Conservation (phyloP, 2,113 vertebrate genomes). For the Ictidomys tridecemlineatus region DNA sequence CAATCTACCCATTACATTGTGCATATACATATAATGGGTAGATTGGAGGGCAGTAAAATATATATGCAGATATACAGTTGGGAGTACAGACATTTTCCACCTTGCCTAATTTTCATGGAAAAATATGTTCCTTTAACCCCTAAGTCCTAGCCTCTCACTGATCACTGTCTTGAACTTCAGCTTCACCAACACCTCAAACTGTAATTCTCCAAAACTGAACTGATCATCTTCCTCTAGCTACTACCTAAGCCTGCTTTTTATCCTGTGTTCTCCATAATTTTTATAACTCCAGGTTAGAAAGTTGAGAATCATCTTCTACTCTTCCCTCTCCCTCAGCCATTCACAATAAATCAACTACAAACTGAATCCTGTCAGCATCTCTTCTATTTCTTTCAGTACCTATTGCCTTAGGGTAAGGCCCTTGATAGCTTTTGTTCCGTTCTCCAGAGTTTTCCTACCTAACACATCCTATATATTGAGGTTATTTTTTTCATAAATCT, state of each 20-base stretch:
- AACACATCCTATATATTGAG: background rate
- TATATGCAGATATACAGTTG: background rate
- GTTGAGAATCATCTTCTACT: background rate
- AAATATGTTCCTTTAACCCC: background rate
- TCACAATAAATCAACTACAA: conserved; percentile 1
- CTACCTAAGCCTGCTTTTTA: background rate
- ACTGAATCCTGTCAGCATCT: background rate
- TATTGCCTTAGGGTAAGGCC: background rate
- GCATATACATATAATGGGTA: too few species aligned
- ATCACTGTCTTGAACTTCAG: background rate
- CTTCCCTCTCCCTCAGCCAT: background rate
- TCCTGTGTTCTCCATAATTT: background rate
- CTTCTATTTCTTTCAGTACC: background rate
- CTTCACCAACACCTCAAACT: background rate
- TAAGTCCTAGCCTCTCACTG: background rate
- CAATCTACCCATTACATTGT: background rate
- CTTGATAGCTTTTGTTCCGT: background rate
- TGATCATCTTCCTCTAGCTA: background rate
- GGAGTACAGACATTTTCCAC: background rate
- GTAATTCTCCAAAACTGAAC: conserved; percentile 24
- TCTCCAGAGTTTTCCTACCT: background rate
- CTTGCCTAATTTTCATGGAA: background rate
- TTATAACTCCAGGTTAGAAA: background rate
- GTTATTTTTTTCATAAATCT: conserved; percentile 5
- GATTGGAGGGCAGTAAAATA: too few species aligned